Evolutionary conservation across 2,113 vertebrate species (phyloP).

Genomic region (Heloderma charlesbogerti): DNA sequence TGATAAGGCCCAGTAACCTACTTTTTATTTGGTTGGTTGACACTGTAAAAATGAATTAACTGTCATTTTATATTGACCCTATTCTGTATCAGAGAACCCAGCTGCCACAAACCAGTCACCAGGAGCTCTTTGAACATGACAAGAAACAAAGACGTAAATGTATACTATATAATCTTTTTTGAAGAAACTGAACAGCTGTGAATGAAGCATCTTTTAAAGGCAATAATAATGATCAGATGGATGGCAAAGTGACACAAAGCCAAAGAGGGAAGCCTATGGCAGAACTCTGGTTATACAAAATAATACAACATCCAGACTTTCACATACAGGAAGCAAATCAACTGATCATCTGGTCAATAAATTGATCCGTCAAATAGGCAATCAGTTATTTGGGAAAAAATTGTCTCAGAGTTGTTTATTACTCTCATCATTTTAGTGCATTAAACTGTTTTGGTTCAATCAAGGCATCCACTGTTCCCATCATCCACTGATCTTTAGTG

Average conservation of each 20-base stretch:
- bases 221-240: background rate
- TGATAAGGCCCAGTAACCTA: conserved; percentile 50
- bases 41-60: conserved; percentile 39
- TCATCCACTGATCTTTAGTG: background rate
- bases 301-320: background rate
- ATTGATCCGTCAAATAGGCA: conserved; percentile 20
- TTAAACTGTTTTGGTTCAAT: background rate
- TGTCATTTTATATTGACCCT: conserved; percentile 36
- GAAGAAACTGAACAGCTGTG: conserved; percentile 26
- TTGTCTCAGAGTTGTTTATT: too few relatives aligned
- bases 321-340: background rate
- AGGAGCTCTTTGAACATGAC: conserved; percentile 9
- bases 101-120: conserved; percentile 22
- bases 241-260: background rate
- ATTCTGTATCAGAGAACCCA: conserved; percentile 20
- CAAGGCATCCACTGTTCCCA: background rate
- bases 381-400: background rate
- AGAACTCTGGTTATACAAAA: background rate
- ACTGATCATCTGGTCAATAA: background rate
- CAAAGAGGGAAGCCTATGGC: background rate
- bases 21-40: conserved; percentile 34
- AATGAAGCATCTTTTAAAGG: background rate
- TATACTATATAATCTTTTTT: conserved; percentile 15
- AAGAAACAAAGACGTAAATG: conserved; percentile 26
- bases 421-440: background rate